Conservation (phyloP, 2,888 invertebrate species). For the Rotaria sp. region DNA sequence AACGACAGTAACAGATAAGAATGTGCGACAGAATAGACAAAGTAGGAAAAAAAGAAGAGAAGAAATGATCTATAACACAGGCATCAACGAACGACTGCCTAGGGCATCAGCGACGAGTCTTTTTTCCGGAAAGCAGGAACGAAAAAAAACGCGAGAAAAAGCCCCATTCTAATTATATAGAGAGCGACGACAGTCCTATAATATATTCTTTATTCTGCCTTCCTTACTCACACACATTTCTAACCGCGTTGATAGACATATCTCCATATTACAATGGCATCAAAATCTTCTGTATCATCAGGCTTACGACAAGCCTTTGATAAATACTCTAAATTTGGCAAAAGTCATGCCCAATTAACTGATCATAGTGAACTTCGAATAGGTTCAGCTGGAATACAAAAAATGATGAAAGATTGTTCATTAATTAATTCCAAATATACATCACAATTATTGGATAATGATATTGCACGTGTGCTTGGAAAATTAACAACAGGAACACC, state of each 20-base stretch:
- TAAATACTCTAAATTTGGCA: constrained; percentile 41
- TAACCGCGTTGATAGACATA: background rate
- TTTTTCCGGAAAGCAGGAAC: background rate
- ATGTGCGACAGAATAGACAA: background rate
- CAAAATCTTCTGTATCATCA: background rate
- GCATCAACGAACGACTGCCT: background rate
- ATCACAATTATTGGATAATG: constrained; percentile 39
- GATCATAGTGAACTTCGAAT: constrained; percentile 32
- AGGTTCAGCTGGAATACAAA: constrained; percentile 32
- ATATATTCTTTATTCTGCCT: background rate
- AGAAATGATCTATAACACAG: background rate
- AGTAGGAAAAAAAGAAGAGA: background rate
- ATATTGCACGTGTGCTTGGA: constrained; percentile 39
- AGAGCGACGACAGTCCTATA: background rate
- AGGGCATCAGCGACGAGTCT: background rate
- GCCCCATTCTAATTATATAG: background rate
- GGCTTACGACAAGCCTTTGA: constrained; percentile 30
- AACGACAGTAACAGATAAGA: background rate
- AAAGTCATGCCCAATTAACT: constrained; percentile 34
- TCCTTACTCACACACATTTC: background rate
- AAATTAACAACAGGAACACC: constrained; percentile 32
- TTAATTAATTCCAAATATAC: constrained; percentile 36
- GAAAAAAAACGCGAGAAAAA: background rate
- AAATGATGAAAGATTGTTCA: constrained; percentile 40
- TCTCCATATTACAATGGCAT: background rate